A percentile compares a stretch with the other conserved stretches of the same genome.
phyloP scores from a whole-genome alignment of 1,140 invertebrate species.

The Eumaeus atala region DNA sequence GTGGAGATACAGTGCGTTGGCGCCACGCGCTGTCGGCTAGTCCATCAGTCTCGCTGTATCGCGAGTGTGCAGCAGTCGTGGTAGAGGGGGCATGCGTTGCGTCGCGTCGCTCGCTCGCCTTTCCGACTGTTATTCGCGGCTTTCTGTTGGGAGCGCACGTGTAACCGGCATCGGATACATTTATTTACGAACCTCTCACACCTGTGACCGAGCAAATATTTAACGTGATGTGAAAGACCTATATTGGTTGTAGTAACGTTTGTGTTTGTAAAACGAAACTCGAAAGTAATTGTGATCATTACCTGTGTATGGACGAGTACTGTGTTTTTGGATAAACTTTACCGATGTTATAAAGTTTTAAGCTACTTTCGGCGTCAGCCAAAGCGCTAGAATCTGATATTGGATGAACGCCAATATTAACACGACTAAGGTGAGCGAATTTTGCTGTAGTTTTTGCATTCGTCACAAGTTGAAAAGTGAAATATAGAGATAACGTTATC shows the following conservation, averaged over 20 bases:
- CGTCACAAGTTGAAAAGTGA: conserved; percentile 23
- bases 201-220: conserved; percentile 59
- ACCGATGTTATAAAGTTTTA: conserved; percentile 35
- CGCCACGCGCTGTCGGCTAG: conserved; percentile 27
- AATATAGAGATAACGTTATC: conserved; percentile 27
- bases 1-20: conserved; percentile 38
- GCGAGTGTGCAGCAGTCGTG: conserved; percentile 54
- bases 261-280: conserved; percentile 43
- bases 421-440: conserved; percentile 59
- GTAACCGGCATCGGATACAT: conserved; percentile 37
- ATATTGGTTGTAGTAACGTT: conserved; percentile 45
- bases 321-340: conserved; percentile 45
- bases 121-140: conserved; percentile 55
- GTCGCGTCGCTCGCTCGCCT: conserved; percentile 30
- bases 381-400: conserved; percentile 47
- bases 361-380: conserved; percentile 55
- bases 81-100: conserved; percentile 40
- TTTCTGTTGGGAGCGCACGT: conserved; percentile 59
- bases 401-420: conserved; percentile 67
- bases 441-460: conserved; percentile 11
- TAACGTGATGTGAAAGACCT: conserved; percentile 63
- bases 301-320: conserved; percentile 42
- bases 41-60: conserved; percentile 58
- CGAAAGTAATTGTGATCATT: conserved; percentile 32
- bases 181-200: conserved; percentile 45